Percentiles rank a stretch among this genome's conserved stretches.
These are phyloP conservation scores for Tapera naevia DNA, from an alignment of 2,797 vertebrate genomes.

Conservation along the genomic window DNA sequence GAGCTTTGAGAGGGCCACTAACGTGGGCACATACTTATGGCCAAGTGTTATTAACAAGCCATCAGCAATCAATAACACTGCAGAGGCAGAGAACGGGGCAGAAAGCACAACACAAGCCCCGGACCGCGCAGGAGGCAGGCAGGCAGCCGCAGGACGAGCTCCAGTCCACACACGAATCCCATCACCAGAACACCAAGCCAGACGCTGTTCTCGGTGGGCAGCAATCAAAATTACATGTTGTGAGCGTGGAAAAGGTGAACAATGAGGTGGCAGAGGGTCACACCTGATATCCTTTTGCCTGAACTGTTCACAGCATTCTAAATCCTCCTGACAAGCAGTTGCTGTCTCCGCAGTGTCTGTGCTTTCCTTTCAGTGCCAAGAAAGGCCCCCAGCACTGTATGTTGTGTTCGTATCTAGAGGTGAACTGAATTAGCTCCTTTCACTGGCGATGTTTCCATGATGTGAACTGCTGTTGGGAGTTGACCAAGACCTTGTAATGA, in stretches of 20 bases:
- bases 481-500: background rate
- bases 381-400: background rate
- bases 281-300: background rate
- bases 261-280: background rate
- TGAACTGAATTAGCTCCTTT: background rate
- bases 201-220: background rate
- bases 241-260: background rate
- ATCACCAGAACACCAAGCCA: background rate
- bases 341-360: background rate
- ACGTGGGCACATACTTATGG: rapidly evolving
- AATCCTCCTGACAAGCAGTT: background rate
- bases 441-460: background rate
- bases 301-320: background rate
- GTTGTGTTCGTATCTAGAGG: background rate
- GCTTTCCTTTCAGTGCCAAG: background rate
- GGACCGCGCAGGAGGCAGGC: background rate
- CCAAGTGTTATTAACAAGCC: background rate
- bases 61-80: rapidly evolving
- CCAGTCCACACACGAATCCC: background rate
- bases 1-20: background rate
- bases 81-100: background rate
- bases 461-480: background rate
- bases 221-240: rapidly evolving
- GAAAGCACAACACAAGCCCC: background rate
- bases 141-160: background rate